Evolutionary conservation across 1,140 invertebrate genomes (phyloP), one percentile per base, ranked within the genome.

Genomic region (Thaumatotibia leucotreta): DNA sequence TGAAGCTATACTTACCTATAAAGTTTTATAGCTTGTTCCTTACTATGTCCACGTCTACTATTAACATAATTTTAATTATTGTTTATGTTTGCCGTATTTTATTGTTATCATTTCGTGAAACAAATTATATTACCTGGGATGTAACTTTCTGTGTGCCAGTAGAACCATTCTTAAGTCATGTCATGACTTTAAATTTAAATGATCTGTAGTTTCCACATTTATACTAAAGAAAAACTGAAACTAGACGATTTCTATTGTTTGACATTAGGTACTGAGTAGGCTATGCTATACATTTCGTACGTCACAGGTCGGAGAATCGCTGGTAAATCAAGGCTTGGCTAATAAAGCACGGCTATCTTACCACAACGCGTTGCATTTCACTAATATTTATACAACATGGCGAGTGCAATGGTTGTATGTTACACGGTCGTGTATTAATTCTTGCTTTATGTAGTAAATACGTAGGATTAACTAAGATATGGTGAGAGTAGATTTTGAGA

Each of bases 331-430:
- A 70, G 24, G 52, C 52, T 69, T 32, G 52, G 74, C 67, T 71
- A 70, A 76, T 82, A 81, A 76, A 80, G 72, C 75, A 75, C 67
- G 70, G 70, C 75, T 79, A 79, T 82, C 77, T 82, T 69, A 79
- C 75, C 67, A 70, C 45, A 35, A 65, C 22, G 73, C 73, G 67
- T 73, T 78, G 80, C 77, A 80, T 83, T 85, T 75, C 70, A 68
- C 78, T 83, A 85, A 85, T 83, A 83, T 83, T 85, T 82, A 84
- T 81, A 81, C 76, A 75, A 76, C 67, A 72, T 74, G 72, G 68
- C 63, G 74, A 76, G 75, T 65, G 67, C 66, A 49, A 49, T 27
- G 63, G 49, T 64, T 54, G 39, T 61, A 20, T 32, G 5, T 81
- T 63, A 81, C 79, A 81, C 79, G 68, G 72, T 45, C 9, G 62